These are phyloP conservation scores for Habrosyne pyritoides DNA, from an alignment of 2,888 invertebrate genomes.

Conservation along the genomic window DNA sequence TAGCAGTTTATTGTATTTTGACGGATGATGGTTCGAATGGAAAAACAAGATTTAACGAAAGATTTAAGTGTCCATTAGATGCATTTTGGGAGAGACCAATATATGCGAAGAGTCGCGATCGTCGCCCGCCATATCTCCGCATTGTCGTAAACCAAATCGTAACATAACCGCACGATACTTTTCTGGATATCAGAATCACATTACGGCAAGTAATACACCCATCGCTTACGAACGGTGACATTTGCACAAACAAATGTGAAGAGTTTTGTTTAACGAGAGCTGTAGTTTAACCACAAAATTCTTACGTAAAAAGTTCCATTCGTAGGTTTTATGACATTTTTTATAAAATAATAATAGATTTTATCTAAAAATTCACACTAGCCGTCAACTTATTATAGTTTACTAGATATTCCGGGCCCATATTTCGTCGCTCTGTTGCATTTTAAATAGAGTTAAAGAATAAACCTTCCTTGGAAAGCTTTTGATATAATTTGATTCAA, in stretches of 20 bases:
- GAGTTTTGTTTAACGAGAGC: background rate
- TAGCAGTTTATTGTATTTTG: background rate
- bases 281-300: background rate
- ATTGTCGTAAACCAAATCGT: conserved; percentile 4
- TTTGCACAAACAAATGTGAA: background rate
- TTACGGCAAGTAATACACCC: conserved; percentile 19
- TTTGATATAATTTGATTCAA: conserved; percentile 4
- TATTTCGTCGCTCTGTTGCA: background rate
- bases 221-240: conserved; percentile 3
- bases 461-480: background rate
- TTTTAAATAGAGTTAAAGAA: background rate
- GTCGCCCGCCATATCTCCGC: background rate
- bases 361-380: too few species aligned
- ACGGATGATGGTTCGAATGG: background rate
- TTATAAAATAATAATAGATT: too few species aligned
- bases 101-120: background rate
- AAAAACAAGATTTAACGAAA: background rate
- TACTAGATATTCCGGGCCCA: background rate
- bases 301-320: background rate
- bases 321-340: background rate
- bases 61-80: background rate
- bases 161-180: conserved; percentile 7
- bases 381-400: background rate
- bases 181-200: conserved; percentile 25
- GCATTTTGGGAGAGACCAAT: background rate